Evolutionary conservation across 2,113 vertebrate species (phyloP), one percentile per base, ranked within the genome.

Genomic region (Hucho hucho): DNA sequence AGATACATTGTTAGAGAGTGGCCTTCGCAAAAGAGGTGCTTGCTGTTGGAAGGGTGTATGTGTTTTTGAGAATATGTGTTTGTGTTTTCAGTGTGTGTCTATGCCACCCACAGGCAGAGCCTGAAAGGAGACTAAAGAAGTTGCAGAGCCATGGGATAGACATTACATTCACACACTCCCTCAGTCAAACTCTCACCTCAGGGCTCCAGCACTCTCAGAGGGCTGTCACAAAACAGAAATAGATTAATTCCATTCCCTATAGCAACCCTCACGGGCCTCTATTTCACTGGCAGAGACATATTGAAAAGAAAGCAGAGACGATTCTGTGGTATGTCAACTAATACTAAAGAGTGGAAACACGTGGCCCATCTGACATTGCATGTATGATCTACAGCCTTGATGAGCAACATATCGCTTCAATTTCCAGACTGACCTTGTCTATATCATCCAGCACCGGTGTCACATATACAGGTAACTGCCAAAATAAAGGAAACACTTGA

Each of bases 101-200:
- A 80, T 84, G 81, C 77, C 70, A 24, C n/a, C 79, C 81, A 74
- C 77, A 83, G 75, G 61, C 79, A 79, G 70, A 77, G 81, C 65
- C 14, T 67, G 29, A 37, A 26, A 25, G 24, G 6, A 3, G 64
- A 14, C 26, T 66, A 18, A 32, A 26, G 1, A 12, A 1, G 29
- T 18, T 32, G 16, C 13, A 16, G 64, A 65, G 25, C 29, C 28
- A 29, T 32, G 16, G 28, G 14, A 67, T 4, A 67, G 16, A 29
- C 37, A 53, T 12, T 43, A 43, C 37, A 43, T 43, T 43, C 16
- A 53, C 16, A 16, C 49, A 53, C 49, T 16, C 18, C 4, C 12
- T 18, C 26, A 32, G 26, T 20, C 28, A 29, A 28, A 29, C 64
- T 18, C 25, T 29, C 28, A 43, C 9, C 11, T 43, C 25, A 28